Conservation (phyloP, 2,113 vertebrate species). For the Reinhardtius hippoglossoides region DNA sequence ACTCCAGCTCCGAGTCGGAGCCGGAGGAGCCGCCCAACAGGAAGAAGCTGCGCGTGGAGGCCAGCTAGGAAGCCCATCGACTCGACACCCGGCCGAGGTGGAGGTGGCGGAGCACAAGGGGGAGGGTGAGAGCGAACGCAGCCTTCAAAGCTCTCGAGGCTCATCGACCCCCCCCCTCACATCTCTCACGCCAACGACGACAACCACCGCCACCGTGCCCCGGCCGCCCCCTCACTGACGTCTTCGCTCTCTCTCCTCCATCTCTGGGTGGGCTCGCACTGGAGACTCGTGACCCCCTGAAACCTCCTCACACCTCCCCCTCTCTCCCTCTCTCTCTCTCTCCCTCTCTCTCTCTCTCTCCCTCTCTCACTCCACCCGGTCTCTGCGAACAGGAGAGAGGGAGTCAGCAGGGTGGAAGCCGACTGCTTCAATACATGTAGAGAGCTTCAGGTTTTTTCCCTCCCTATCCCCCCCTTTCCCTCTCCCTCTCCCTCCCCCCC, state of each 20-base stretch:
- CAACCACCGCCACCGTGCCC: not conserved
- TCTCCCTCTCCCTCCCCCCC: no score
- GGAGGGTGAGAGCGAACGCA: slow-evolving; percentile 37
- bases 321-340: slow-evolving; percentile 46
- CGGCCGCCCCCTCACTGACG: slow-evolving; percentile 25
- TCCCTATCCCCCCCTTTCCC: not conserved
- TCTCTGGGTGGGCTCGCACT: slow-evolving; percentile 74
- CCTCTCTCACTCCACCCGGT: slow-evolving; percentile 48
- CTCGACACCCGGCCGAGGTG: not conserved
- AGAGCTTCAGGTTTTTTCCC: slow-evolving; percentile 72
- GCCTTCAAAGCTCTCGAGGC: slow-evolving; percentile 57
- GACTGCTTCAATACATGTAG: slow-evolving; percentile 41
- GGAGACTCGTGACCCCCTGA: slow-evolving; percentile 68
- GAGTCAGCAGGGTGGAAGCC: slow-evolving; percentile 65
- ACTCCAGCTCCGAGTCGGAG: slow-evolving; percentile 97
- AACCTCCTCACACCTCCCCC: slow-evolving; percentile 1
- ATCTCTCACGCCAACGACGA: slow-evolving; percentile 16
- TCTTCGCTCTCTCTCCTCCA: slow-evolving; percentile 48
- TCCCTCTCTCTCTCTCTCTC: slow-evolving; percentile 28
- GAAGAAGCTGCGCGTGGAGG: slow-evolving; percentile 96
- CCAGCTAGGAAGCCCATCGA: slow-evolving; percentile 83
- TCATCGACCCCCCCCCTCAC: not conserved
- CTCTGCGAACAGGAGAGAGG: slow-evolving; percentile 63
- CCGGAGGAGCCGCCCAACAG: slow-evolving; percentile 91
- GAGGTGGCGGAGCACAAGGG: slow-evolving; percentile 26